Base-by-base conservation (phyloP, 2,888 invertebrate genomes). In the Microplitis manilae region DNA sequence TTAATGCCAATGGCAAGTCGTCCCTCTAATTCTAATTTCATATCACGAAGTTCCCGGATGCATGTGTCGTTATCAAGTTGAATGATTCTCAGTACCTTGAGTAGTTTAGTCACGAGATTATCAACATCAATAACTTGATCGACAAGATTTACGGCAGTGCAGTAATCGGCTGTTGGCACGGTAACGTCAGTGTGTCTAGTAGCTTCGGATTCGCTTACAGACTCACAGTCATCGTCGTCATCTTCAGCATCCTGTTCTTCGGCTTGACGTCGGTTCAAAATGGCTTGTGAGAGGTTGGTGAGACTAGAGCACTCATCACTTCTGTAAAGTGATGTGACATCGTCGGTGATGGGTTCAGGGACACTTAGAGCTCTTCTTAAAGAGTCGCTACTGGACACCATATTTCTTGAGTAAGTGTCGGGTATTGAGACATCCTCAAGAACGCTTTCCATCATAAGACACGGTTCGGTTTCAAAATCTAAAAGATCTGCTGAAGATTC, bases 381-480 rank as follows among this genome's bases (percentile, higher is more conserved):
- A 1, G 90, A 90, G 83, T 93, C 92, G 73, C 92, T 91, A 67
- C 93, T 93, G 74, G 94, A 94, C 30, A 94, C 92, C 92, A 94
- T 92, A 86, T 94, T 94, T 83, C 93, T 93, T 6, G 93, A 92
- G 86, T 94, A 93, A 13, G 93, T 93, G 84, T 94, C 94, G 0
- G 92, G 93, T 80, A 93, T 90, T 41, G 93, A 90, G 17, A 94
- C 94, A 85, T 94, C 94, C 87, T 94, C 94, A 79, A 93, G 84
- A 40, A 93, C 95, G 73, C 94, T 95, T 85, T 95, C 95, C 91
- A 95, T 95, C 92, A 95, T 95, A 30, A 96, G 91, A 84, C 95
- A 95, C 0, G 95, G 95, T 85, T 95, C 95, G 0, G 95, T 95
- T 91, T 96, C 96, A 0, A 95, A 95, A 89, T 96, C 95, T 60